These are phyloP conservation scores for Agapostemon virescens DNA, from an alignment of 2,888 invertebrate species.

Conservation along the genomic window DNA sequence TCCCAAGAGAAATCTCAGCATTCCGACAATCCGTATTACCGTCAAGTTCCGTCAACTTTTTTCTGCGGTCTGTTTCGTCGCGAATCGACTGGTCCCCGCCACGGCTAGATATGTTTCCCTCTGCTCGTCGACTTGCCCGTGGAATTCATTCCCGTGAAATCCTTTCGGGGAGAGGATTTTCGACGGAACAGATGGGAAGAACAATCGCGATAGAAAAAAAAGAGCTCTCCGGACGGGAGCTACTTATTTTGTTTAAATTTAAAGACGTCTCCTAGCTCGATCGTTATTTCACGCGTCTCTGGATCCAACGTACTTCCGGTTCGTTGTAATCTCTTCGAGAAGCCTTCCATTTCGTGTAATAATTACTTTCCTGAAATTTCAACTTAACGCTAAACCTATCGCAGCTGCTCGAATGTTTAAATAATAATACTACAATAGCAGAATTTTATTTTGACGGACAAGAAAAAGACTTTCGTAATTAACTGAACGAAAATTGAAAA, in stretches of 20 bases:
- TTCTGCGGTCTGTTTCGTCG: not conserved
- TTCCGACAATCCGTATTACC: slow-evolving; percentile 50
- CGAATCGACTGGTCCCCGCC: not conserved
- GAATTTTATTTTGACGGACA: too few species aligned
- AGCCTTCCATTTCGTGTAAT: not conserved
- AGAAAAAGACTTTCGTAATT: too few species aligned
- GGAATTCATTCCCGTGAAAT: slow-evolving; percentile 49
- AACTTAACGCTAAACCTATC: too few species aligned
- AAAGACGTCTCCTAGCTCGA: not conserved
- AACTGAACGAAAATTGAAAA: too few species aligned
- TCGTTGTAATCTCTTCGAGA: not conserved
- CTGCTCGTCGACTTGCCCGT: slow-evolving; percentile 17
- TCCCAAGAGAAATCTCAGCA: slow-evolving; percentile 57
- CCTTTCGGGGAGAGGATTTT: slow-evolving; percentile 40
- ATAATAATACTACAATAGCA: too few species aligned
- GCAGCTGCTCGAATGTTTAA: too few species aligned
- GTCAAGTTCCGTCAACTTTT: slow-evolving; percentile 41
- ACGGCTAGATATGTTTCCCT: slow-evolving; percentile 13
- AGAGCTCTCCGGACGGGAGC: not conserved
- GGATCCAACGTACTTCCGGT: slow-evolving; percentile 1
- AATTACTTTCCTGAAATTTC: not conserved
- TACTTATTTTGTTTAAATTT: slow-evolving; percentile 37
- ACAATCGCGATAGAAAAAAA: slow-evolving; percentile 11
- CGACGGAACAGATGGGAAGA: slow-evolving; percentile 20
- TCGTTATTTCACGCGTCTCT: slow-evolving; percentile 16